These are phyloP conservation scores for Tipula helvola DNA, from an alignment of 2,888 invertebrate genomes.

Conservation along the genomic window DNA sequence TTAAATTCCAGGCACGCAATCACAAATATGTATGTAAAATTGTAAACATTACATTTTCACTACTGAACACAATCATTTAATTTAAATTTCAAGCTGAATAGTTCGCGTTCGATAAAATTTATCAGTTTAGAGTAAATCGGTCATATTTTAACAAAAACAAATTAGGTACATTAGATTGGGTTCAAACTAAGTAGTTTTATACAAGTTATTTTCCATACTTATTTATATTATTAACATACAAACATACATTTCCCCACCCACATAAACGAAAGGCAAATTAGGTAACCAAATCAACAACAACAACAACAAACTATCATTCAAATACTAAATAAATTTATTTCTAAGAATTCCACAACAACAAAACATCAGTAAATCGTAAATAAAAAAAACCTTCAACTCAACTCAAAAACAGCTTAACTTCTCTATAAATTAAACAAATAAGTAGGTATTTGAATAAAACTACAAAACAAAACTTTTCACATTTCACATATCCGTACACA, in stretches of 20 bases:
- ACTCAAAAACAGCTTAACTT: not conserved
- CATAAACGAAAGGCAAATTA: not conserved
- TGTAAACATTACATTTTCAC: not conserved
- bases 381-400: not conserved
- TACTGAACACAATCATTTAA: not conserved
- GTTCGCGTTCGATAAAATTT: not conserved
- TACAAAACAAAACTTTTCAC: not conserved
- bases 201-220: not conserved
- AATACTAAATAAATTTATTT: not conserved
- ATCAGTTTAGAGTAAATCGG: not conserved
- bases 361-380: not conserved
- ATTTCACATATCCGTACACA: not conserved
- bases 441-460: not conserved
- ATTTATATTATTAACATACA: not conserved
- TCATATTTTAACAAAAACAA: not conserved
- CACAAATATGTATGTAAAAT: not conserved
- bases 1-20: constrained; percentile 5
- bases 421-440: not conserved
- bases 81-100: not conserved
- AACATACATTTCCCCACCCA: not conserved
- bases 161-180: not conserved
- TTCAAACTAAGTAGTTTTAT: not conserved
- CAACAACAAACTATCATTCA: not conserved
- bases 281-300: not conserved
- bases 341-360: not conserved